Conservation (phyloP, 2,113 vertebrate genomes). For the Andinoacara biseriatus region DNA sequence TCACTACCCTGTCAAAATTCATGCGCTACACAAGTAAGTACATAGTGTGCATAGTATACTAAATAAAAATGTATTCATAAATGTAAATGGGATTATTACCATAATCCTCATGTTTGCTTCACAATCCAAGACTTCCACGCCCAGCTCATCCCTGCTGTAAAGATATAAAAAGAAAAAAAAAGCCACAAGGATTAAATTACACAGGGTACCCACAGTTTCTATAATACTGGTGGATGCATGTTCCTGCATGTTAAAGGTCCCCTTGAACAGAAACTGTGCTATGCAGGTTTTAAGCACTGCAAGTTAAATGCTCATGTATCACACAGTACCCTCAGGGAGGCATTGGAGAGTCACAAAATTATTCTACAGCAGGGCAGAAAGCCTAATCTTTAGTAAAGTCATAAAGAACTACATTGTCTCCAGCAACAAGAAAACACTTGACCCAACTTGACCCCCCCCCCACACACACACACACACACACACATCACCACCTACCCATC, state of each 20-base stretch:
- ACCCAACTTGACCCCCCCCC: no score
- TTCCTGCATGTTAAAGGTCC: neutral
- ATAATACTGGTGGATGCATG: neutral
- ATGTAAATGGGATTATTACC: no score
- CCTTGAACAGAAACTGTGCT: neutral
- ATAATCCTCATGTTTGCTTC: no score
- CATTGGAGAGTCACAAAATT: neutral
- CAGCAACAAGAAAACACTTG: no score
- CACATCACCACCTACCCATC: no score
- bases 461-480: no score
- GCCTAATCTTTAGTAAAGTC: neutral
- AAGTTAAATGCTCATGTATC: neutral
- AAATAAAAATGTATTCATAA: no score
- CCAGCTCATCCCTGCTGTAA: neutral
- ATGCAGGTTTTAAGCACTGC: neutral
- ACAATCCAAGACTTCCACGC: neutral
- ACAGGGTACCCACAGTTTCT: neutral
- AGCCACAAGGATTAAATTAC: neutral
- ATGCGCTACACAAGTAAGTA: neutral
- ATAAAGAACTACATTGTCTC: neutral
- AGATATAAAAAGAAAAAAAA: neutral
- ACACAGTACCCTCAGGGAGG: neutral
- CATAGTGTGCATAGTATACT: no score
- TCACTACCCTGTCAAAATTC: neutral
- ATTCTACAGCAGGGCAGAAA: neutral